Conservation (phyloP, 1,140 invertebrate species). For the Sitophilus oryzae region DNA sequence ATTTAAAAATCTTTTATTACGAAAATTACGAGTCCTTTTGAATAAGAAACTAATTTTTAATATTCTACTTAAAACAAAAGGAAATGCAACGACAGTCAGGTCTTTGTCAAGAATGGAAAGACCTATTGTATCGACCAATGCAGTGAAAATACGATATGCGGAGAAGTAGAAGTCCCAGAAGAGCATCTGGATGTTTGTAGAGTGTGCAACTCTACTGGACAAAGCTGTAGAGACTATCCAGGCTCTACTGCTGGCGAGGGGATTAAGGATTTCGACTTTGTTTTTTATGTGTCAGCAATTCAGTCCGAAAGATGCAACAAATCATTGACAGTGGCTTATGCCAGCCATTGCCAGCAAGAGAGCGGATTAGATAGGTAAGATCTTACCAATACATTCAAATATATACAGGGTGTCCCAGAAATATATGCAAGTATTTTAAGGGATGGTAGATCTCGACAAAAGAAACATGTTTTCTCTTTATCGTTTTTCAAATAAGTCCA, state of each 20-base stretch:
- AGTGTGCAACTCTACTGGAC: conserved; percentile 77
- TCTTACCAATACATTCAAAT: too few species aligned
- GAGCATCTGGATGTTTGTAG: conserved; percentile 87
- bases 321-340: conserved; percentile 91
- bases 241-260: conserved; percentile 50
- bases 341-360: conserved; percentile 98
- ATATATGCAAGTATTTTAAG: too few species aligned
- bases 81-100: conserved; percentile 74
- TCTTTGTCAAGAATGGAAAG: conserved; percentile 73
- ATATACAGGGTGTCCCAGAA: too few species aligned
- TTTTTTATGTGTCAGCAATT: conserved; percentile 94
- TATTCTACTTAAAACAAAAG: too few species aligned
- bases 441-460: too few species aligned
- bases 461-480: too few species aligned
- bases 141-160: conserved; percentile 81
- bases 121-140: conserved; percentile 87
- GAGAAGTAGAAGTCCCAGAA: conserved; percentile 87
- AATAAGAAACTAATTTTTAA: too few species aligned
- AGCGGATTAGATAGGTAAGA: conserved; percentile 76
- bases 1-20: too few species aligned
- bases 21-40: too few species aligned
- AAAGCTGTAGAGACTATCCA: conserved; percentile 60
- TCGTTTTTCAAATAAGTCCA: too few species aligned
- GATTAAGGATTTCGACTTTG: conserved; percentile 85
- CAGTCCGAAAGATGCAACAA: conserved; percentile 86